Evolutionary conservation across 2,888 invertebrate genomes (phyloP).

Genomic region (Protophormia terraenovae): DNA sequence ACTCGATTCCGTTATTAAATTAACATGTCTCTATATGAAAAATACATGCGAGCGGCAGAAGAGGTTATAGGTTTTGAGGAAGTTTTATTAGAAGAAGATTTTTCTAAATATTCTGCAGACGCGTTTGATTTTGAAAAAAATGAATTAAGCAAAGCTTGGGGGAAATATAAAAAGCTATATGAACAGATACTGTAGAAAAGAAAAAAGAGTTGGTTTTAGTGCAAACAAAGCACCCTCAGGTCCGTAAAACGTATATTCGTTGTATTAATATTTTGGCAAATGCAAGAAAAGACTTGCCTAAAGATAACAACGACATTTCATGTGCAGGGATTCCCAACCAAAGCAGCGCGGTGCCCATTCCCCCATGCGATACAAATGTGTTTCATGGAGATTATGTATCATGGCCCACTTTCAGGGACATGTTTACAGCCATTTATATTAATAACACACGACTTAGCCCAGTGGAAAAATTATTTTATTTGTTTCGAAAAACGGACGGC

Average conservation of each 20-base stretch:
- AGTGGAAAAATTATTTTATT: too few relatives aligned
- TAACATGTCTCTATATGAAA: background rate
- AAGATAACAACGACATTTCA: background rate
- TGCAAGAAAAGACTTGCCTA: background rate
- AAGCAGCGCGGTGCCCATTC: too few relatives aligned
- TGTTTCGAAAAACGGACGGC: too few relatives aligned
- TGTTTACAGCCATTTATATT: constrained; percentile 50
- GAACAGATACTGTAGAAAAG: too few relatives aligned
- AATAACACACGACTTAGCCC: too few relatives aligned
- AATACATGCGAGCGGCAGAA: background rate
- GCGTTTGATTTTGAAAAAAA: background rate
- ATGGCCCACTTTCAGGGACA: constrained; percentile 54
- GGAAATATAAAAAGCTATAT: background rate
- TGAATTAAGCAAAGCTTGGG: too few relatives aligned
- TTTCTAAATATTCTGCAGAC: background rate
- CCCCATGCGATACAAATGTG: too few relatives aligned
- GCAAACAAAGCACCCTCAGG: too few relatives aligned
- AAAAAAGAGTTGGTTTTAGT: too few relatives aligned
- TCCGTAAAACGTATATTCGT: too few relatives aligned
- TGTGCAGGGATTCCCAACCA: background rate
- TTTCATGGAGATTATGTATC: too few relatives aligned
- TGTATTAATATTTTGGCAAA: background rate
- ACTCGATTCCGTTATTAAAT: too few relatives aligned
- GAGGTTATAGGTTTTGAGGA: background rate
- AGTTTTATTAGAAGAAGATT: background rate